Percentiles rank a stretch among this genome's conserved stretches.
These are phyloP conservation scores for Mergus octosetaceus DNA, from an alignment of 2,797 vertebrate species.

Conservation along the genomic window DNA sequence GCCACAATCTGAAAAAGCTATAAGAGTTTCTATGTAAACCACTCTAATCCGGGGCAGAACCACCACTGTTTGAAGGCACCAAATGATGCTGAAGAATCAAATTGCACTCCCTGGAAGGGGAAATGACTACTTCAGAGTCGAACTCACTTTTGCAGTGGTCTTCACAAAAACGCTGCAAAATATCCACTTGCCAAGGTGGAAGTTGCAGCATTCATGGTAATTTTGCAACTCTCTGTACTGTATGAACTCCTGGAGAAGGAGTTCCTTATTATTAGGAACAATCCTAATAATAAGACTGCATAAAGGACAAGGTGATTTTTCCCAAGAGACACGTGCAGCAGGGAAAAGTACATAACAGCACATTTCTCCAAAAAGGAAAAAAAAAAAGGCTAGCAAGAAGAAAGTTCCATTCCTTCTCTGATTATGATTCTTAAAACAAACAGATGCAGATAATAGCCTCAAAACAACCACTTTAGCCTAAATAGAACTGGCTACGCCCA, in stretches of 20 bases:
- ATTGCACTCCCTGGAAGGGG: neutral
- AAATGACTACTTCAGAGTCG: neutral
- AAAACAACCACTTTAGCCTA: slow-evolving; percentile 14
- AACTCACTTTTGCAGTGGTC: neutral
- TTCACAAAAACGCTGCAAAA: neutral
- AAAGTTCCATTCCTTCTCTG: slow-evolving; percentile 27
- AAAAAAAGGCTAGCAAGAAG: neutral
- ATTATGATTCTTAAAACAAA: slow-evolving; percentile 12
- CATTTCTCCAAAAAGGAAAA: neutral
- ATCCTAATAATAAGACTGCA: neutral
- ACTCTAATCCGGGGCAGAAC: neutral
- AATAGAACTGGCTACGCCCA: slow-evolving; percentile 12
- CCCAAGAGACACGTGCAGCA: neutral
- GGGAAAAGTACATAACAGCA: neutral
- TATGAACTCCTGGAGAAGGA: neutral
- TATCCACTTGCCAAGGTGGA: neutral
- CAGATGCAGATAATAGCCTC: neutral
- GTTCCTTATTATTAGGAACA: neutral
- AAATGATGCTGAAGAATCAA: neutral
- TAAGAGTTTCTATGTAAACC: neutral
- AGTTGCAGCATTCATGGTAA: neutral
- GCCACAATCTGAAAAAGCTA: neutral
- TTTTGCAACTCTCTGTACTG: neutral
- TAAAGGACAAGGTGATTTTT: neutral
- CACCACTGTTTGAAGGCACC: accelerated